Percentiles rank a stretch among this genome's conserved stretches.
Evolutionary conservation across 2,888 invertebrate genomes (phyloP).

Genomic region (Netelia melanura): DNA sequence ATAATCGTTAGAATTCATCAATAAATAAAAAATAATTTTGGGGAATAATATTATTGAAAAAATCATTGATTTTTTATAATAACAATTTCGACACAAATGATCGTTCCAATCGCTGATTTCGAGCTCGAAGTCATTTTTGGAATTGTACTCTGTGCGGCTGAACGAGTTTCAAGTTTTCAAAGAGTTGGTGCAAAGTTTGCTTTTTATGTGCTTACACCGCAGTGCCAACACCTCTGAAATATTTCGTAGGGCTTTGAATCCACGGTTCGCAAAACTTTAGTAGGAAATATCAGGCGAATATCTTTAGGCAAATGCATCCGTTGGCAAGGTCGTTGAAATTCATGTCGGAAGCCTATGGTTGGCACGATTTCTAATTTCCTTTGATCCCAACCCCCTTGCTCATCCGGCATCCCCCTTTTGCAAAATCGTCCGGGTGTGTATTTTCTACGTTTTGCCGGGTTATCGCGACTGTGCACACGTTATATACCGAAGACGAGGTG

Average conservation of each 20-base stretch:
- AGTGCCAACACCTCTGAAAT: neutral
- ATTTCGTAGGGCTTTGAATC: neutral
- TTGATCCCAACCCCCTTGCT: constrained; percentile 49
- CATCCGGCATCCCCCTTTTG: constrained; percentile 14
- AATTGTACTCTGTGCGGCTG: no score
- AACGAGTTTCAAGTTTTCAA: no score
- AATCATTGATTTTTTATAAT: no score
- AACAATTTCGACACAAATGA: no score
- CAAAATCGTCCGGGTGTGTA: constrained; percentile 47
- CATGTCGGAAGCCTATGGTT: constrained; percentile 38
- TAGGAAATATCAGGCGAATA: constrained; percentile 30
- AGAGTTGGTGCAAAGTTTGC: neutral
- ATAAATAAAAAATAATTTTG: no score
- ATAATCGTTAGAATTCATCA: no score
- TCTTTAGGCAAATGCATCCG: constrained; percentile 16
- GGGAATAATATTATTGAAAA: no score
- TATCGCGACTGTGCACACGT: constrained; percentile 52
- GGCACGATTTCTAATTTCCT: constrained; percentile 62
- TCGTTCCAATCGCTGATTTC: no score
- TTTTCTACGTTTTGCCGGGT: constrained; percentile 33
- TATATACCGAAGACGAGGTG: constrained; percentile 9
- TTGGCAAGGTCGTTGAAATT: constrained; percentile 41
- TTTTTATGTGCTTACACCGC: neutral
- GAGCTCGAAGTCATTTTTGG: no score
- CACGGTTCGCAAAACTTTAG: constrained; percentile 14